Evolutionary conservation across 2,797 vertebrate species (phyloP), one percentile per base, ranked within the genome.

Genomic region (Lepilemur septentrionalis): DNA sequence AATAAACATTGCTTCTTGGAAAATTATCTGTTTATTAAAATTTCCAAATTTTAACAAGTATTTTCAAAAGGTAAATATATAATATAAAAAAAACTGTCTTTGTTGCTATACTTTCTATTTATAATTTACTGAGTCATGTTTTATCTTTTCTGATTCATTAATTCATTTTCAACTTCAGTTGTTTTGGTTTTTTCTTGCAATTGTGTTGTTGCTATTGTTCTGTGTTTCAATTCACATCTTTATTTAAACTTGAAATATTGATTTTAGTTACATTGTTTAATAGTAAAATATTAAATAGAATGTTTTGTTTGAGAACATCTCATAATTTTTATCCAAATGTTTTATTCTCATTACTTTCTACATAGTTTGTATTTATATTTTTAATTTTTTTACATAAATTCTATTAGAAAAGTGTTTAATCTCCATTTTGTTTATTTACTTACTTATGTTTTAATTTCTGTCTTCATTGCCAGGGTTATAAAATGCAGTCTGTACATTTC

Each of bases 231-330:
- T 81, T 92, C 30, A 87, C 30, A 41, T 76, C 23, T 84, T 85
- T 63, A 46, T 87, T 9, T 81, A 17, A 96, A 59, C 8, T 59
- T 28, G 23, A 28, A 59, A 59, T 59, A 59, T 78, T 92, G 23
- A 85, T 72, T 50, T 95, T 76, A 80, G 88, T 93, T 89, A 18
- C 41, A 67, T 59, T 84, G n/a, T 35, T 93, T 84, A 89, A 78
- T 52, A 78, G n/a, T 28, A 92, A 67, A 82, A 92, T 82, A 79
- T 89, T 76, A 80, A 48, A 61, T 5, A n/a, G 10, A 84, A 2
- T 67, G 1, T 57, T 90, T 86, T 78, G 67, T 61, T 83, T 86
- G 41, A 69, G 23, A 69, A 14, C 10, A 89, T 48, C 7, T 20
- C 2, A 46, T 50, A 70, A 28, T 6, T 89, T 93, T 93, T 61